These are phyloP conservation scores for Meriones psammophilus DNA, from an alignment of 2,797 vertebrate genomes.

Conservation along the genomic window DNA sequence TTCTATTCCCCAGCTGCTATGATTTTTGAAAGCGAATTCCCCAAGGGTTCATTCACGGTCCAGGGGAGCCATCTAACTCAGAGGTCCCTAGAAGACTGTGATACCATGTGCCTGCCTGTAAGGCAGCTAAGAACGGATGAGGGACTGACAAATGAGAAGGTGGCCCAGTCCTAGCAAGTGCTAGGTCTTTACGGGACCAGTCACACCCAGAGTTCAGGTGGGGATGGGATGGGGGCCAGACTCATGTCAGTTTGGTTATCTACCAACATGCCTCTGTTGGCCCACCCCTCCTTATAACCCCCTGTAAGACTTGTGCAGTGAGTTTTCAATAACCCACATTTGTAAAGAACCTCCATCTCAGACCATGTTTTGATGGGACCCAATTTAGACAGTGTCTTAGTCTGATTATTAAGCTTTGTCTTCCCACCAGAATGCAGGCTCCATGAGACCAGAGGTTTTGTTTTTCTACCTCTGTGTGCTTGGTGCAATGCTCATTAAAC, in stretches of 20 bases:
- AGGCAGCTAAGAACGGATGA: background rate
- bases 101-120: fast-evolving
- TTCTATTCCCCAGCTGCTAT: background rate
- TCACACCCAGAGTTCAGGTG: background rate
- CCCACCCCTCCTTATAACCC: fast-evolving
- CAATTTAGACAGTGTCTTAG: too few species aligned
- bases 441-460: background rate
- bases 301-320: background rate
- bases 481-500: background rate
- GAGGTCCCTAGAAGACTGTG: background rate
- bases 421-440: background rate
- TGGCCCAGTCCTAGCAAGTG: background rate
- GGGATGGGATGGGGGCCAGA: background rate
- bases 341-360: background rate
- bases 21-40: background rate
- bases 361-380: background rate
- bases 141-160: fast-evolving
- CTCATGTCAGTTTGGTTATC: background rate
- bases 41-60: background rate
- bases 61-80: background rate
- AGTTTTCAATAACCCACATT: background rate
- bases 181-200: background rate
- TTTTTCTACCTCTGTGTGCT: background rate
- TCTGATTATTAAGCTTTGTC: background rate
- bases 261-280: background rate